Evolutionary conservation across 2,888 invertebrate species (phyloP).

Genomic region (Sphaeridia pumilis): DNA sequence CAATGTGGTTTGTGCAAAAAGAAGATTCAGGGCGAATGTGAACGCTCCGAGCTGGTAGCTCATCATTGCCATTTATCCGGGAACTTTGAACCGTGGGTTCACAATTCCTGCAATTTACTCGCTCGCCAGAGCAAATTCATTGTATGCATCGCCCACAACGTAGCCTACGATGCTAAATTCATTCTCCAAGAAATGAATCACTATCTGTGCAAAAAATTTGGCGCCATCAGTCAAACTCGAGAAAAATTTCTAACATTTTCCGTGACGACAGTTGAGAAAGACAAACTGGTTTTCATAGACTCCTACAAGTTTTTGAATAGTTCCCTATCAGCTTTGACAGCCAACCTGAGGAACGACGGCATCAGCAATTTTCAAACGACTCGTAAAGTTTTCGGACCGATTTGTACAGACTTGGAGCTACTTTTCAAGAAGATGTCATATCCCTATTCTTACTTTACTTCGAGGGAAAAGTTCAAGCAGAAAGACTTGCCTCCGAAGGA

Average conservation of each 20-base stretch:
- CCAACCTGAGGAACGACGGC: background rate
- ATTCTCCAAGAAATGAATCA: background rate
- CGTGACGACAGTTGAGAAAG: background rate
- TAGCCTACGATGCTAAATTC: background rate
- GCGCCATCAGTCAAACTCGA: background rate
- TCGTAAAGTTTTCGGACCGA: background rate
- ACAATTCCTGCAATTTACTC: background rate
- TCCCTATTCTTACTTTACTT: background rate
- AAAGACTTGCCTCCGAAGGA: background rate
- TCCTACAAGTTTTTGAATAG: background rate
- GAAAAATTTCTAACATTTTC: background rate
- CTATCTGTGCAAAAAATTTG: background rate
- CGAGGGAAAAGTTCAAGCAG: background rate
- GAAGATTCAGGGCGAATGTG: background rate
- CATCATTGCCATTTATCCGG: background rate
- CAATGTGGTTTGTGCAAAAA: background rate
- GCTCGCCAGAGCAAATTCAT: background rate
- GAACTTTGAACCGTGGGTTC: background rate
- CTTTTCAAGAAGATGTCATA: background rate
- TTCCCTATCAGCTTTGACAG: background rate
- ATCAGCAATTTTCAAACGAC: background rate
- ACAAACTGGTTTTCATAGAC: background rate
- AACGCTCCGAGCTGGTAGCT: background rate
- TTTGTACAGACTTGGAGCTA: background rate
- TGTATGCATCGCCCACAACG: background rate